phyloP scores from a whole-genome alignment of 2,797 vertebrate genomes.

The Coilia nasus region DNA sequence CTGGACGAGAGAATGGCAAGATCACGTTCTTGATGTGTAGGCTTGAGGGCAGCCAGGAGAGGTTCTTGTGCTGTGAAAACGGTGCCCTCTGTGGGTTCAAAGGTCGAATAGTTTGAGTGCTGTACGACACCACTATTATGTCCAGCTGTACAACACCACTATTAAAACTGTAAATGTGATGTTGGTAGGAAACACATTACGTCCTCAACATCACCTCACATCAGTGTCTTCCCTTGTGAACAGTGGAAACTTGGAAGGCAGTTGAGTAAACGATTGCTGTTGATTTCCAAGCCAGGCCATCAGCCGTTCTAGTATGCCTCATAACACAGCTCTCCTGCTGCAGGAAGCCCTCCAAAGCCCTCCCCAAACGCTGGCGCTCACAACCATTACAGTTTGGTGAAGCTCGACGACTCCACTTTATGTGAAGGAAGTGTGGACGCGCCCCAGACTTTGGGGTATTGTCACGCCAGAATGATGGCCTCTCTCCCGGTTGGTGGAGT shows the following conservation, averaged over 20 bases:
- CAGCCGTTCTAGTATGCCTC: too few relatives aligned
- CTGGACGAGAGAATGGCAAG: background rate
- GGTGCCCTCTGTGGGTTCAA: background rate
- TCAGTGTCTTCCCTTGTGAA: too few relatives aligned
- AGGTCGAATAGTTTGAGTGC: background rate
- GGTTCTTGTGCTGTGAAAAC: background rate
- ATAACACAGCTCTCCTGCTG: background rate
- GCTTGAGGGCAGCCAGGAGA: background rate
- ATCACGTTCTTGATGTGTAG: background rate
- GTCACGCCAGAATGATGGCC: background rate
- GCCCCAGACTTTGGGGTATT: slow-evolving; percentile 2
- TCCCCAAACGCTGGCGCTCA: background rate
- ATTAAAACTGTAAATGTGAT: background rate
- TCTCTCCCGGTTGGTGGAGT: background rate
- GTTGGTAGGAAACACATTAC: background rate
- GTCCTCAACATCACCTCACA: too few relatives aligned
- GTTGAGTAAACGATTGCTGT: too few relatives aligned
- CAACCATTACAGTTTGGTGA: background rate
- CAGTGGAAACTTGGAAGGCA: too few relatives aligned
- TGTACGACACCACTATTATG: background rate
- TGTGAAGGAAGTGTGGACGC: slow-evolving; percentile 24
- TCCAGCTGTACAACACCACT: background rate
- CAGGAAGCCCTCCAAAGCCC: background rate
- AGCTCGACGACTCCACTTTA: slow-evolving; percentile 21
- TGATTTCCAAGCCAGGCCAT: too few relatives aligned